These are phyloP conservation scores for Apotomis capreana DNA, from an alignment of 2,888 invertebrate genomes.

Conservation along the genomic window DNA sequence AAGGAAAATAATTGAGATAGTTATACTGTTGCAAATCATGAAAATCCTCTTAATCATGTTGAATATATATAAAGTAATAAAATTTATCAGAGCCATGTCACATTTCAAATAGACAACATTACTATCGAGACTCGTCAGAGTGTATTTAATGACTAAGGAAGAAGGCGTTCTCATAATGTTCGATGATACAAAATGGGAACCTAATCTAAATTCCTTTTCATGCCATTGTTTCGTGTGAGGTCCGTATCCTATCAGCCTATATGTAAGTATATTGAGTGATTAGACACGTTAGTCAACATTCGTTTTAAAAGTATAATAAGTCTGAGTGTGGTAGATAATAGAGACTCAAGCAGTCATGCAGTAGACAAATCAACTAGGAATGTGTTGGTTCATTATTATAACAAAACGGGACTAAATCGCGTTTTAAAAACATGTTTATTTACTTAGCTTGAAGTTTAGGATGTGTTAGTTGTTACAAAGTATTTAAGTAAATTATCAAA, in stretches of 20 bases:
- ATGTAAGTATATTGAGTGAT: constrained; percentile 10
- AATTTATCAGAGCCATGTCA: neutral
- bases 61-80: neutral
- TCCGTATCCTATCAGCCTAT: neutral
- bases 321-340: too few species aligned
- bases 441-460: too few species aligned
- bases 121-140: constrained; percentile 5
- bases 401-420: too few species aligned
- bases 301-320: neutral
- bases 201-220: constrained; percentile 22
- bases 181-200: constrained; percentile 13
- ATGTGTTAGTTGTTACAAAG: too few species aligned
- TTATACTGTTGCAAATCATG: neutral
- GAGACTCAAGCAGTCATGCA: too few species aligned
- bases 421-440: too few species aligned
- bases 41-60: neutral
- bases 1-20: too few species aligned
- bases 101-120: constrained; percentile 5
- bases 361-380: too few species aligned
- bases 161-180: constrained; percentile 8
- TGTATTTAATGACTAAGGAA: constrained; percentile 19
- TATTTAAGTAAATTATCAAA: too few species aligned
- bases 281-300: neutral
- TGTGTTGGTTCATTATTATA: too few species aligned
- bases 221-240: constrained; percentile 15